Evolutionary conservation across 2,888 invertebrate genomes (phyloP).

Genomic region (Amiota mariae): DNA sequence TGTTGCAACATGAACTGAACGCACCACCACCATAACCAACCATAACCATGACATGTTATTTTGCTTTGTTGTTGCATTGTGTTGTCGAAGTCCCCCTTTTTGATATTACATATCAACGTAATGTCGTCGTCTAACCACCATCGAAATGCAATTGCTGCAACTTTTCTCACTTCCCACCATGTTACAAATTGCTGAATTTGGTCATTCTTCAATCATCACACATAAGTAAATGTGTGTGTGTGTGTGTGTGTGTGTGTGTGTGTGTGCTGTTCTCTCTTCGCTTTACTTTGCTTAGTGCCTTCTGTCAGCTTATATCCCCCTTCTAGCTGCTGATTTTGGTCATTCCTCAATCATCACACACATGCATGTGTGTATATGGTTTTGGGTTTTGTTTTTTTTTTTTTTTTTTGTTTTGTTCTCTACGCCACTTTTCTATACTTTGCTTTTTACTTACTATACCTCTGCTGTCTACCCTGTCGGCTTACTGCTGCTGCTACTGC

Average conservation of each 20-base stretch:
- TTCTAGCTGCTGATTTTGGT: neutral
- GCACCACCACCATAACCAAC: conserved; percentile 60
- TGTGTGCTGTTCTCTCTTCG: neutral
- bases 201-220: neutral
- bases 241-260: neutral
- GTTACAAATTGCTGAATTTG: neutral
- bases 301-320: neutral
- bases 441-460: conserved; percentile 34
- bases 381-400: too few relatives aligned
- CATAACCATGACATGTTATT: neutral
- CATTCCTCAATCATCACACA: neutral
- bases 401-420: too few relatives aligned
- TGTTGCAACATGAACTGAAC: conserved; percentile 36
- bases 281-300: neutral
- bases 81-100: too few relatives aligned
- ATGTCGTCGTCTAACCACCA: neutral
- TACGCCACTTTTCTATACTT: conserved; percentile 6
- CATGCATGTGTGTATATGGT: neutral
- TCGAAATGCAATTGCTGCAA: neutral
- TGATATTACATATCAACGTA: too few relatives aligned
- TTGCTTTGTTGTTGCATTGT: conserved; percentile 58
- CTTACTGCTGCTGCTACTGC: conserved; percentile 28
- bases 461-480: neutral
- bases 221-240: neutral
- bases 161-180: neutral